Evolutionary conservation across 2,113 vertebrate species (phyloP).

Genomic region (Hippoglossus stenolepis): DNA sequence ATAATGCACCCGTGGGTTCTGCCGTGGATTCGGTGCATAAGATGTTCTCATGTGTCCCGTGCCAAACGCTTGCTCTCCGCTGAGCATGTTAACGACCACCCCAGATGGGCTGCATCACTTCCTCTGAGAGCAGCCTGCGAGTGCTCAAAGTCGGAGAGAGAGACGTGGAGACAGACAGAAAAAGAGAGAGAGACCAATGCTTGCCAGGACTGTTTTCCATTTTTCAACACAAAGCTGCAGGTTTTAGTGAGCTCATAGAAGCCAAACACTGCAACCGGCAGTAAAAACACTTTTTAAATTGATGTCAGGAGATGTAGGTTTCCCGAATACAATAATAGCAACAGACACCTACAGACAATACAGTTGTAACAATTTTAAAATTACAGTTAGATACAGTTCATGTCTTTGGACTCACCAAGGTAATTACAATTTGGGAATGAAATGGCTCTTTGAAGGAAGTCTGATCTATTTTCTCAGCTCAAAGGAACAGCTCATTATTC

Average conservation of each 20-base stretch:
- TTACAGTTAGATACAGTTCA: too few relatives aligned
- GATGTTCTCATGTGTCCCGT: conserved; percentile 67
- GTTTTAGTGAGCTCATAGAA: background rate
- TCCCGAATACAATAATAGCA: background rate
- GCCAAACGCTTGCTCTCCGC: conserved; percentile 59
- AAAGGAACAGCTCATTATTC: too few relatives aligned
- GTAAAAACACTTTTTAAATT: background rate
- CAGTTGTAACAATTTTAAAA: background rate
- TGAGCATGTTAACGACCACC: conserved; percentile 69
- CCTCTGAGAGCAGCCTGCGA: conserved; percentile 52
- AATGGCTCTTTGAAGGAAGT: too few relatives aligned
- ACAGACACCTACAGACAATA: background rate
- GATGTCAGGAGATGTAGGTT: background rate
- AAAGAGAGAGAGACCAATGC: background rate
- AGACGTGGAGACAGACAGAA: conserved; percentile 7
- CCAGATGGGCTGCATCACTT: conserved; percentile 73
- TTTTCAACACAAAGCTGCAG: conserved; percentile 8
- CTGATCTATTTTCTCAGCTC: too few relatives aligned
- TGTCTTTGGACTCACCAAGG: too few relatives aligned
- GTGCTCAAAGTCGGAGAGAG: conserved; percentile 41
- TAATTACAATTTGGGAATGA: too few relatives aligned
- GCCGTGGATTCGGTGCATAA: conserved; percentile 48
- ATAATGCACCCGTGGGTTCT: conserved; percentile 56
- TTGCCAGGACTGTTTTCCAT: conserved; percentile 13
- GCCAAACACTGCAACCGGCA: background rate